phyloP scores from a whole-genome alignment of 2,888 invertebrate species.

The Eilema depressum region DNA sequence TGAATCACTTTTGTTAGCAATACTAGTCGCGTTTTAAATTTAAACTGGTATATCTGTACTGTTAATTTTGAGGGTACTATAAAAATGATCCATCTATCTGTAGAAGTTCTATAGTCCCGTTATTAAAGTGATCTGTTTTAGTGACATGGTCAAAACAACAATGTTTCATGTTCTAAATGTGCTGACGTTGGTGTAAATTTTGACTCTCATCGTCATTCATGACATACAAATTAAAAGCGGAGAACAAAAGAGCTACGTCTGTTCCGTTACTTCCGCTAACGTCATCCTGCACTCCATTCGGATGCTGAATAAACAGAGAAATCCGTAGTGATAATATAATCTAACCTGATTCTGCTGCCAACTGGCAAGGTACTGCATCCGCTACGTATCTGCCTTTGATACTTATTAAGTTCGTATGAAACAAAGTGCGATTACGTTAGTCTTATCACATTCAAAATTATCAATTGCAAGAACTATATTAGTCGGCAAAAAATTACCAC shows the following conservation, averaged over 20 bases:
- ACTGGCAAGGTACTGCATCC: conserved; percentile 51
- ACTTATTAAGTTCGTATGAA: conserved; percentile 33
- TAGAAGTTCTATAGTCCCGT: conserved; percentile 37
- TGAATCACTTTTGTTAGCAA: too few relatives aligned
- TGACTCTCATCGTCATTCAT: conserved; percentile 60
- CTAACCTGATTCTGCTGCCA: conserved; percentile 60
- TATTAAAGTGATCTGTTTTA: conserved; percentile 32
- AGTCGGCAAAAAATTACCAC: conserved; percentile 4
- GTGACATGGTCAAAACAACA: conserved; percentile 37
- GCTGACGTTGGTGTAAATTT: conserved; percentile 50
- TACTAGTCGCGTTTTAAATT: too few relatives aligned
- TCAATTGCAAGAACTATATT: conserved; percentile 13
- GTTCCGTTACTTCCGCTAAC: conserved; percentile 71
- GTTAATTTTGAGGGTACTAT: background rate
- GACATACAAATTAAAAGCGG: conserved; percentile 64
- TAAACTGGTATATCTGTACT: background rate
- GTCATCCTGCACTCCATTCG: conserved; percentile 58
- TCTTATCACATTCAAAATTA: conserved; percentile 11
- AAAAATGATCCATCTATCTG: conserved; percentile 21
- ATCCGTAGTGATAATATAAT: conserved; percentile 56
- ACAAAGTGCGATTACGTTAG: conserved; percentile 33
- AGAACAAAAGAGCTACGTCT: conserved; percentile 63
- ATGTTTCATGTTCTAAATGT: conserved; percentile 37
- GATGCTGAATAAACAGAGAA: conserved; percentile 62
- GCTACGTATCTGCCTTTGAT: conserved; percentile 37